phyloP scores from a whole-genome alignment of 1,140 invertebrate genomes.

The Notospermus geniculatus region DNA sequence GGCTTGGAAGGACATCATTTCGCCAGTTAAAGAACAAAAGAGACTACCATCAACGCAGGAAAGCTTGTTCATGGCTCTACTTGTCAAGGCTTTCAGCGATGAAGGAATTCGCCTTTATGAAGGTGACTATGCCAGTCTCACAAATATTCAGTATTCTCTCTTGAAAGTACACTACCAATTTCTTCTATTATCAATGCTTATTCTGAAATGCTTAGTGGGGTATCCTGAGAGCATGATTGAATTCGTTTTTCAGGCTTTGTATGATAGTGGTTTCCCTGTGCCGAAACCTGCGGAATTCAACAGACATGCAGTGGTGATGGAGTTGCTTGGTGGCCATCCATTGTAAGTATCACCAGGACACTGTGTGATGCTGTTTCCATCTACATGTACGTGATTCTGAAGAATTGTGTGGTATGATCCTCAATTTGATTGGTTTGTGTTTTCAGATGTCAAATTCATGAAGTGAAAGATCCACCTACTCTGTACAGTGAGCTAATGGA shows the following conservation, averaged over 20 bases:
- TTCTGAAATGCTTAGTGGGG: background rate
- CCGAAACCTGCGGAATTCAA: conserved; percentile 94
- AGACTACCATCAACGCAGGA: conserved; percentile 92
- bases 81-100: conserved; percentile 94
- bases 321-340: conserved; percentile 70
- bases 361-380: too few relatives aligned
- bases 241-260: conserved; percentile 65
- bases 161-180: too few relatives aligned
- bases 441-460: conserved; percentile 75
- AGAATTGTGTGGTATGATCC: conserved; percentile 1
- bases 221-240: too few relatives aligned
- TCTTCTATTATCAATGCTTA: too few relatives aligned
- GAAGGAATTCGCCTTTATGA: conserved; percentile 98
- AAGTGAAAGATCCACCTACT: conserved; percentile 72
- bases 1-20: conserved; percentile 92
- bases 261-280: conserved; percentile 88
- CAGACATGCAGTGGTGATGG: conserved; percentile 96
- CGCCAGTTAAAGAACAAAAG: conserved; percentile 95
- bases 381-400: too few relatives aligned
- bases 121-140: conserved; percentile 51
- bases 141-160: background rate
- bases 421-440: background rate
- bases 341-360: too few relatives aligned
- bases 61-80: conserved; percentile 92
- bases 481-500: conserved; percentile 96